Conservation (phyloP, 2,888 invertebrate genomes). For the Athalia cordata region DNA sequence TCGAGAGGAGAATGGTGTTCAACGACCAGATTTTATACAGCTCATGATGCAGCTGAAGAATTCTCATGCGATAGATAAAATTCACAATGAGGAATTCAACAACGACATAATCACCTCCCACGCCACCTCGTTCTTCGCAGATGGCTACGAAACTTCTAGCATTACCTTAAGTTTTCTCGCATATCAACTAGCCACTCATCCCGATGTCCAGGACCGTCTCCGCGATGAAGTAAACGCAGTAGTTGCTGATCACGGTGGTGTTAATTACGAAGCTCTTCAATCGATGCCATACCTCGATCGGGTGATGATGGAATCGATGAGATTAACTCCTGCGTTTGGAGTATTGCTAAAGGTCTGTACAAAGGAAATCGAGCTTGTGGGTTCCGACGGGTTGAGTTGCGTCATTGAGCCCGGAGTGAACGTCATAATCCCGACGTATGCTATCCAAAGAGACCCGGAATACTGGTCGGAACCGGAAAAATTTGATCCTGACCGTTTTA, state of each 20-base stretch:
- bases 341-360: constrained; percentile 58
- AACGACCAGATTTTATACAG: constrained; percentile 73
- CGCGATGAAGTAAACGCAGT: constrained; percentile 71
- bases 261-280: constrained; percentile 74
- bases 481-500: constrained; percentile 59
- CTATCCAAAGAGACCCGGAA: constrained; percentile 54
- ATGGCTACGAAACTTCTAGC: constrained; percentile 76
- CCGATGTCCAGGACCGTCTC: constrained; percentile 73
- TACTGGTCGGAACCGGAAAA: constrained; percentile 59
- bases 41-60: constrained; percentile 73
- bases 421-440: constrained; percentile 50
- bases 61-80: constrained; percentile 52
- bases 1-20: constrained; percentile 51
- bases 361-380: constrained; percentile 53
- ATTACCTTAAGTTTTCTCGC: constrained; percentile 72
- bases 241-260: constrained; percentile 64
- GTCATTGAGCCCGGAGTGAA: constrained; percentile 53
- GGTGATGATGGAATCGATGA: constrained; percentile 68
- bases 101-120: constrained; percentile 70
- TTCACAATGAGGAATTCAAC: constrained; percentile 52
- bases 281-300: constrained; percentile 76
- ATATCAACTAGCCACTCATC: constrained; percentile 73
- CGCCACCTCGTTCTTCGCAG: constrained; percentile 74
- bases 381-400: constrained; percentile 59
- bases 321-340: constrained; percentile 49